Evolutionary conservation across 37 sponge, comb jelly and placozoan genomes (phyloP).

Genomic region (Oopsacas minuta): DNA sequence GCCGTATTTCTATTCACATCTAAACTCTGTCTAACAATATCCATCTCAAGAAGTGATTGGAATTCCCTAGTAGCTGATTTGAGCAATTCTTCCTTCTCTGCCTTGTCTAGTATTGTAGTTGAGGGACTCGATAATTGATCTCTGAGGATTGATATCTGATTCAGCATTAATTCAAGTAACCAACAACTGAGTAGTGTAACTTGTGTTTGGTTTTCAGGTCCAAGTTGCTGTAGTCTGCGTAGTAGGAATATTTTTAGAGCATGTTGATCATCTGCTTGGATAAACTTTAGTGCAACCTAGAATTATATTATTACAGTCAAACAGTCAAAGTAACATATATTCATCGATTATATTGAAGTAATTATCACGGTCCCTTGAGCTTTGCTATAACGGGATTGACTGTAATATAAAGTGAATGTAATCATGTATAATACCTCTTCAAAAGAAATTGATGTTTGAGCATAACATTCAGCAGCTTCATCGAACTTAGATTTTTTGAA

Average conservation of each 20-base stretch:
- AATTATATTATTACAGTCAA: too few relatives aligned
- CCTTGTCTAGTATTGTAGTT: neutral
- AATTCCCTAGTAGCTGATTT: neutral
- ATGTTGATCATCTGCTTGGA: slow-evolving; percentile 15
- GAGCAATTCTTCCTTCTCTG: neutral
- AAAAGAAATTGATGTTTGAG: slow-evolving; percentile 73
- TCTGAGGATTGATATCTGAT: neutral
- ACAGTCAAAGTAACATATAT: too few relatives aligned
- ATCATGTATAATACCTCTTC: slow-evolving; percentile 48
- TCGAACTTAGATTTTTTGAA: slow-evolving; percentile 31
- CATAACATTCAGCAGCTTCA: slow-evolving; percentile 65
- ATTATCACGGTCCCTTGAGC: too few relatives aligned
- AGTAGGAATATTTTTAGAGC: slow-evolving; percentile 30
- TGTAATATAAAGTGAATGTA: neutral
- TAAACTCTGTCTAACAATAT: slow-evolving; percentile 37
- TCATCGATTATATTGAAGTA: too few relatives aligned
- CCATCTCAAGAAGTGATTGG: neutral
- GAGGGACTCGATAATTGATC: neutral
- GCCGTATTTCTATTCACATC: slow-evolving; percentile 51
- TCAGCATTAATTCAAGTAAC: slow-evolving; percentile 2
- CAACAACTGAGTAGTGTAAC: neutral
- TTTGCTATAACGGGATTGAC: too few relatives aligned
- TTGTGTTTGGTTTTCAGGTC: neutral
- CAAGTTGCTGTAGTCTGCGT: slow-evolving; percentile 25
- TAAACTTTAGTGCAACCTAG: slow-evolving; percentile 61